Evolutionary conservation across 2,888 invertebrate genomes (phyloP).

Genomic region (Eucriotettix oculatus): DNA sequence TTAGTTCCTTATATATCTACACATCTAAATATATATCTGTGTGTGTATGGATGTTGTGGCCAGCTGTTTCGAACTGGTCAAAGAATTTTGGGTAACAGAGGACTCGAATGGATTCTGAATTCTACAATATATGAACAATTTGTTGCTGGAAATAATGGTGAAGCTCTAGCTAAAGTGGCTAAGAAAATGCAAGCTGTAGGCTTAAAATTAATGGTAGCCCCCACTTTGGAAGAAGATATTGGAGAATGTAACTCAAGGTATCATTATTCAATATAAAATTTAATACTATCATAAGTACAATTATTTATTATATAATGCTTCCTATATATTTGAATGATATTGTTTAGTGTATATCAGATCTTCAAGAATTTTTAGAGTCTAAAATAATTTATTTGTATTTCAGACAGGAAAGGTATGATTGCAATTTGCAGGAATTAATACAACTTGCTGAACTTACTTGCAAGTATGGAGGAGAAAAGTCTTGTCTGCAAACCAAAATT

Average conservation of each 20-base stretch:
- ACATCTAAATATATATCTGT: no score
- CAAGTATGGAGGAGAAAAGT: conserved; percentile 15
- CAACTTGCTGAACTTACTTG: conserved; percentile 16
- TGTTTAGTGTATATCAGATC: no score
- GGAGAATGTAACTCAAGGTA: conserved; percentile 14
- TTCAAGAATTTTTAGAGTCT: neutral
- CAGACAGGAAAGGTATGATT: conserved; percentile 17
- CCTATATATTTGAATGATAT: no score
- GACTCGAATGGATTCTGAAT: conserved; percentile 16
- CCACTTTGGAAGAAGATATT: conserved; percentile 25
- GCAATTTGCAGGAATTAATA: conserved; percentile 17
- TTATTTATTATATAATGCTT: no score
- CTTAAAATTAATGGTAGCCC: conserved; percentile 23
- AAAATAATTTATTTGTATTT: conserved; percentile 1
- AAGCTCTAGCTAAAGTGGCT: conserved; percentile 18
- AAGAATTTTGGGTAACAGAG: no score
- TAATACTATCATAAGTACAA: no score
- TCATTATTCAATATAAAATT: neutral
- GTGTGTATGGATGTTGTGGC: no score
- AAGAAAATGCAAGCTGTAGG: conserved; percentile 17
- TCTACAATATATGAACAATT: conserved; percentile 29
- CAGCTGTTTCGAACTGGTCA: no score
- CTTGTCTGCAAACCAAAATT: conserved; percentile 21
- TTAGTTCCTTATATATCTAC: no score
- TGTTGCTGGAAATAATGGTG: conserved; percentile 25